phyloP scores from a whole-genome alignment of 2,888 invertebrate species.

The Melanotus villosus region DNA sequence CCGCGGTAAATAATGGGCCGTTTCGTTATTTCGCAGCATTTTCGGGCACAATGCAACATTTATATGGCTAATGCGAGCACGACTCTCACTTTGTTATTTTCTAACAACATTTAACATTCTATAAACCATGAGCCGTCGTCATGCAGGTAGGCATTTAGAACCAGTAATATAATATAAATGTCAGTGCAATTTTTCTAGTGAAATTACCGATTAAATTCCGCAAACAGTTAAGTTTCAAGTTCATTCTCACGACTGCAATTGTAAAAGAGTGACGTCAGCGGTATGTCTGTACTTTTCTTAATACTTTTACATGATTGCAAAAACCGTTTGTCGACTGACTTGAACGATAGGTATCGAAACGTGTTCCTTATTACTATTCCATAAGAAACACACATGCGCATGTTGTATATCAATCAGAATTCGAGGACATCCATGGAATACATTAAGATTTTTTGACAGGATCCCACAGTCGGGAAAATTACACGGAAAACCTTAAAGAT shows the following conservation, averaged over 20 bases:
- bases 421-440: slow-evolving; percentile 49
- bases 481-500: too few relatives aligned
- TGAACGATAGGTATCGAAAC: slow-evolving; percentile 48
- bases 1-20: background rate
- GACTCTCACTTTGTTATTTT: slow-evolving; percentile 14
- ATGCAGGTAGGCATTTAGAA: slow-evolving; percentile 14
- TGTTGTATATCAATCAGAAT: slow-evolving; percentile 50
- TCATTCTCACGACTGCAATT: slow-evolving; percentile 46
- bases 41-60: slow-evolving; percentile 10
- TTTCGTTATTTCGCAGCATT: slow-evolving; percentile 8
- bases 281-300: slow-evolving; percentile 42
- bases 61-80: background rate
- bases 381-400: slow-evolving; percentile 39
- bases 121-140: background rate
- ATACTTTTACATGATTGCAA: slow-evolving; percentile 44
- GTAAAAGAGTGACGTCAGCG: slow-evolving; percentile 40
- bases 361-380: slow-evolving; percentile 48
- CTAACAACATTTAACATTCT: background rate
- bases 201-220: slow-evolving; percentile 36
- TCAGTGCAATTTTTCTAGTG: slow-evolving; percentile 24
- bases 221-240: slow-evolving; percentile 46
- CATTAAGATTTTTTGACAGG: slow-evolving; percentile 40
- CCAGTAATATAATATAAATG: slow-evolving; percentile 31
- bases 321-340: slow-evolving; percentile 37
- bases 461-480: slow-evolving; percentile 32